phyloP scores from a whole-genome alignment of 2,797 vertebrate species.

The Emydoidea blandingii region DNA sequence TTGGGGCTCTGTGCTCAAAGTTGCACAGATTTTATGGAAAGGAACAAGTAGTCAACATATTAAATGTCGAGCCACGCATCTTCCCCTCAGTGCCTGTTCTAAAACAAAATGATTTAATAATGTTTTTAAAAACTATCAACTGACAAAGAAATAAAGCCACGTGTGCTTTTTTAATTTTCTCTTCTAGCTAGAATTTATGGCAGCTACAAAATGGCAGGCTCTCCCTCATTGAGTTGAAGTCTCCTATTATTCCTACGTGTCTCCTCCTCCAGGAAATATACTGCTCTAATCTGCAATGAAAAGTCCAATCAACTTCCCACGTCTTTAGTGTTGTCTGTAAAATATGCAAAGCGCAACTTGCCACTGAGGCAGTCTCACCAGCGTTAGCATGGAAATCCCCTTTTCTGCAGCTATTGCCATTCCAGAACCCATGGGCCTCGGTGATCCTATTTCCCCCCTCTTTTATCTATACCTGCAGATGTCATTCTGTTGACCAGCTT shows the following conservation, averaged over 20 bases:
- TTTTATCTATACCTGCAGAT: background rate
- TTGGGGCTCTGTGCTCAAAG: conserved; percentile 34
- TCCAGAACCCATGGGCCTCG: background rate
- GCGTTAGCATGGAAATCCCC: background rate
- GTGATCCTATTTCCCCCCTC: background rate
- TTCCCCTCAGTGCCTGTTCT: background rate
- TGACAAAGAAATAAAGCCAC: background rate
- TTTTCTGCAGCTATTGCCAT: background rate
- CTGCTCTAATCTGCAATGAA: background rate
- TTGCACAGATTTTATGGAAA: conserved; percentile 48
- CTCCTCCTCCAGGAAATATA: background rate
- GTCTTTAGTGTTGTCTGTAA: background rate
- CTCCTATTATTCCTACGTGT: background rate
- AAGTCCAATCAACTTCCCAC: background rate
- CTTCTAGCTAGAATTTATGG: background rate
- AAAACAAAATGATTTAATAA: background rate
- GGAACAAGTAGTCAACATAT: conserved; percentile 19
- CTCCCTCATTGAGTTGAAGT: background rate
- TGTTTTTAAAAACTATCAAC: conserved; percentile 36
- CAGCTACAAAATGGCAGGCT: background rate
- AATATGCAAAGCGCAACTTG: background rate
- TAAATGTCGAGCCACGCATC: background rate
- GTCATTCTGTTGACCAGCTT: background rate
- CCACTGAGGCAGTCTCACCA: rapidly evolving
- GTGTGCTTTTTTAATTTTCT: background rate